Base-by-base conservation (phyloP, 2,797 vertebrate genomes). In the Notolepis coatsorum region DNA sequence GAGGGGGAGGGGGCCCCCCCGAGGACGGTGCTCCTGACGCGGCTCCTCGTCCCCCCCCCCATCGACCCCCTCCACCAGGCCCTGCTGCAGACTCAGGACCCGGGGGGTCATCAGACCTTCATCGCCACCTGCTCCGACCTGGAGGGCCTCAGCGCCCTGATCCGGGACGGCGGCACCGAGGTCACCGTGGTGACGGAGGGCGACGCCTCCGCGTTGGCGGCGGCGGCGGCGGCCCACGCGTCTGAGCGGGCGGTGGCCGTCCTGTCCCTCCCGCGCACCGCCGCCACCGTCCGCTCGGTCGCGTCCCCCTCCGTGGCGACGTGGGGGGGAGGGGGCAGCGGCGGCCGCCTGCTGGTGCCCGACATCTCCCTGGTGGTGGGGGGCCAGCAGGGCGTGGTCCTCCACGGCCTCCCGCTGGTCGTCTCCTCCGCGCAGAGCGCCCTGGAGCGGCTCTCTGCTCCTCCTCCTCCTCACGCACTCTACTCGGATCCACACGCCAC, bases 51-150 rank as follows among this genome's bases (percentile, higher is more conserved):
- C 0, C 89, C 86, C 21, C 73, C 83, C 0, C 53, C 84, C 1
- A 73, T 52, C 35, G 64, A 82, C 4, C 12, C 91, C 0, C 86
- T 96, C 51, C 93, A 94, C 83, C 94, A 92, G 46, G 84, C 93
- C 1, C 84, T 97, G 56, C 84, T 96, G 53, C 91, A 93, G 17
- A 65, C 79, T 50, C 93, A 89, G 7, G 92, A 93, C 20, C 0
- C 55, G 51, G 90, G 0, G 45, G 68, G 79, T 56, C 76, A 24
- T n/a, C 96, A 95, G 75, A 91, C 96, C 0, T 96, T 96, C 77
- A 95, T 99, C 84, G 91, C 93, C 2, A 58, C 94, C 61, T 98
- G 97, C 84, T 91, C 97, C 0, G 97, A 99, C 58, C 91, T 99
- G 17, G 97, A 99, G 64, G 94, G 96, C 62, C 93, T 99, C 33